Percentiles rank a stretch among this genome's conserved stretches.
phyloP scores from a whole-genome alignment of 2,797 vertebrate genomes.

The Alca torda region DNA sequence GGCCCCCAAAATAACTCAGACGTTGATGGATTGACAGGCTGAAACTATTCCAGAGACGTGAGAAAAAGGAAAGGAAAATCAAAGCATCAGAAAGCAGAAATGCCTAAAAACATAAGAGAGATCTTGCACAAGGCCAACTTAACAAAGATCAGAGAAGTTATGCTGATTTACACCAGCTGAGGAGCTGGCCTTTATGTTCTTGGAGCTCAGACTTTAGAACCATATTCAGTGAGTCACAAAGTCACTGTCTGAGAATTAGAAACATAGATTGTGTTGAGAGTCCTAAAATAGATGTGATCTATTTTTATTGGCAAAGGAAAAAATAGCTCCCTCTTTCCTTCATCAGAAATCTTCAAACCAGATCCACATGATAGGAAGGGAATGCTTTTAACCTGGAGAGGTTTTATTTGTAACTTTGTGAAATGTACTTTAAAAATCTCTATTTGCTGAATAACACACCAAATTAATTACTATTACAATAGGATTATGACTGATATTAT shows the following conservation, averaged over 20 bases:
- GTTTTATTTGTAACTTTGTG: not conserved
- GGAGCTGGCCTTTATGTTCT: not conserved
- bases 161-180: not conserved
- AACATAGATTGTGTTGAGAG: not conserved
- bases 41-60: not conserved
- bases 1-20: not conserved
- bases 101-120: not conserved
- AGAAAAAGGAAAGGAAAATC: not conserved
- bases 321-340: not conserved
- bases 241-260: not conserved
- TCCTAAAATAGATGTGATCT: not conserved
- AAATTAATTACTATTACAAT: not conserved
- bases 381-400: not conserved
- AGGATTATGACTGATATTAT: not conserved
- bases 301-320: not conserved
- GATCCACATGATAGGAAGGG: not conserved
- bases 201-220: not conserved
- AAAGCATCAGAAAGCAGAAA: not conserved
- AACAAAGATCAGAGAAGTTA: not conserved
- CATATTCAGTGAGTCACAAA: not conserved
- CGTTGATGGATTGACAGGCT: not conserved
- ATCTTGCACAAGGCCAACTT: not conserved
- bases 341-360: not conserved
- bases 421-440: not conserved
- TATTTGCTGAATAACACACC: not conserved